phyloP scores from a whole-genome alignment of 2,888 invertebrate species.

The Apodemia duryi region DNA sequence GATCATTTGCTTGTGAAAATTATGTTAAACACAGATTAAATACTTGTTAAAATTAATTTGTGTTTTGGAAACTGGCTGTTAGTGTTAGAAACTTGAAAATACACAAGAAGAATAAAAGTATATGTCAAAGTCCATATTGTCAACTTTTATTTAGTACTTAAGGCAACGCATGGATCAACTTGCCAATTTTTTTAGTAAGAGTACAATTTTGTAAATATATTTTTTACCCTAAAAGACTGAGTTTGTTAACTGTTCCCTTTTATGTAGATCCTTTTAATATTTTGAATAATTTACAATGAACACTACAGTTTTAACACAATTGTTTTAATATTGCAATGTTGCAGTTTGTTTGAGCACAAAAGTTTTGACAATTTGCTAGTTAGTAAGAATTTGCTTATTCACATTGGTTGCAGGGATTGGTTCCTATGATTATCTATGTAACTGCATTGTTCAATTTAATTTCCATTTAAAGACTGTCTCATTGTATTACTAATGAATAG shows the following conservation, averaged over 20 bases:
- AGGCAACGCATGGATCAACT: too few species aligned
- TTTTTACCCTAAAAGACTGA: conserved; percentile 43
- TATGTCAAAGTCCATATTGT: too few species aligned
- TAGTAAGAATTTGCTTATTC: not conserved
- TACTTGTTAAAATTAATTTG: too few species aligned
- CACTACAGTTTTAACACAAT: not conserved
- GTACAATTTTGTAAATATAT: conserved; percentile 10
- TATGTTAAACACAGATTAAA: too few species aligned
- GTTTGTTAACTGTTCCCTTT: conserved; percentile 38
- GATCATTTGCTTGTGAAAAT: too few species aligned
- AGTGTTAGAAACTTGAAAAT: too few species aligned
- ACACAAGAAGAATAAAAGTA: too few species aligned
- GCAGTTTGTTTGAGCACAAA: conserved; percentile 4
- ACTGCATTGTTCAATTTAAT: not conserved
- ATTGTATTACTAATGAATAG: not conserved
- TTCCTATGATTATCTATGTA: not conserved
- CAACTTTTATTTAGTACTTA: too few species aligned
- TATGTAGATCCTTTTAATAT: conserved; percentile 2
- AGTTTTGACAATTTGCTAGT: not conserved
- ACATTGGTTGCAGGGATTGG: not conserved
- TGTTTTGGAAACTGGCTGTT: too few species aligned
- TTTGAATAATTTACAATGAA: not conserved
- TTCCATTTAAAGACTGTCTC: not conserved
- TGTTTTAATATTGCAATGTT: not conserved
- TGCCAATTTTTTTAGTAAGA: not conserved